These are phyloP conservation scores for Oryzias curvinotus DNA, from an alignment of 2,113 vertebrate species.

Conservation along the genomic window DNA sequence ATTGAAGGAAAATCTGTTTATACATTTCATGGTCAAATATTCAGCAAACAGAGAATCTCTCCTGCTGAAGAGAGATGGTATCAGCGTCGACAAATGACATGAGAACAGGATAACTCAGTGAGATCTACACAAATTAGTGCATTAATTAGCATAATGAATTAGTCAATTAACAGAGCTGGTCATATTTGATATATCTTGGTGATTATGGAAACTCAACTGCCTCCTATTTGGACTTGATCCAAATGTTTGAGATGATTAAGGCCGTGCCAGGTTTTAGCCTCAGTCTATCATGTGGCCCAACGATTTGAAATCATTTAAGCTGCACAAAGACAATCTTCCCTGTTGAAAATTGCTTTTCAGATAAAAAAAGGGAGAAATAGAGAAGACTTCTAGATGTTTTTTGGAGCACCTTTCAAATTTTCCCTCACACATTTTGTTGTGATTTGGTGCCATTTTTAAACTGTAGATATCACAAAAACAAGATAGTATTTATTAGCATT, in stretches of 20 bases:
- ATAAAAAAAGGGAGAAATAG: slow-evolving; percentile 25
- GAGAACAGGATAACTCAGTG: slow-evolving; percentile 9
- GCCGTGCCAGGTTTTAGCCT: slow-evolving; percentile 29
- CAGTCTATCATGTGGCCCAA: slow-evolving; percentile 24
- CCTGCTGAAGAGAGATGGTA: slow-evolving; percentile 3
- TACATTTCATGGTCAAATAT: neutral
- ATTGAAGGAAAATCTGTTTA: neutral
- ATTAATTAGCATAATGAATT: slow-evolving; percentile 53
- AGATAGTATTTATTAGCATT: too few species aligned
- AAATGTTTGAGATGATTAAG: slow-evolving; percentile 43
- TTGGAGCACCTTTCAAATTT: neutral
- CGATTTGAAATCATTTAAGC: slow-evolving; percentile 34
- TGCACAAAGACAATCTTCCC: slow-evolving; percentile 30
- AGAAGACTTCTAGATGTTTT: neutral
- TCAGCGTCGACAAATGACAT: slow-evolving; percentile 7
- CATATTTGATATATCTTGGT: slow-evolving; percentile 43
- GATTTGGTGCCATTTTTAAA: too few species aligned
- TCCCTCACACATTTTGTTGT: too few species aligned
- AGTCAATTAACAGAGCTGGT: slow-evolving; percentile 33
- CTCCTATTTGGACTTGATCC: slow-evolving; percentile 39
- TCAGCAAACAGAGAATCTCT: neutral
- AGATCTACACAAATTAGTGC: slow-evolving; percentile 22
- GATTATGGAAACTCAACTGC: slow-evolving; percentile 41
- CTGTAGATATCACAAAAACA: too few species aligned
- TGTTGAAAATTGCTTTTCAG: slow-evolving; percentile 28